Base-by-base conservation (phyloP, 2,113 vertebrate genomes). In the Cynopterus brachyotis region DNA sequence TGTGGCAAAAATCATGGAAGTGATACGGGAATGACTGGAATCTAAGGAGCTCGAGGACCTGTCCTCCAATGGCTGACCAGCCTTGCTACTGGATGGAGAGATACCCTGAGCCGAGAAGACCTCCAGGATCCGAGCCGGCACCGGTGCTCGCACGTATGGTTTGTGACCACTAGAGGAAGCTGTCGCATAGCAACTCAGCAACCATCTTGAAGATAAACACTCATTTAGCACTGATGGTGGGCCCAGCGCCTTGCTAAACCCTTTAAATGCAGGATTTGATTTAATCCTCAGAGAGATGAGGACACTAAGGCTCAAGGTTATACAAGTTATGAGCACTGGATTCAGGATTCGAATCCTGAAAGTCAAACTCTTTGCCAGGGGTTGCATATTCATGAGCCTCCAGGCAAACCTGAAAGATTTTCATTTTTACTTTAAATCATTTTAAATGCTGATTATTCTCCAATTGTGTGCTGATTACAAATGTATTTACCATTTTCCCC, bases 101-200 rank as follows among this genome's bases (percentile, higher is more conserved):
- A 53, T 35, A 62, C 28, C 35, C 8, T 6, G 1, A 67, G 32
- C 8, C 80, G 6, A 47, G 37, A 78, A 47, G 37, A 78, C 37
- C 45, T 28, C 24, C 69, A 24, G 73, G 55, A 60, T 15, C 59
- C 75, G 57, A 19, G 32, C 20, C 32, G 10, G 4, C 20, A 1
- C 32, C 42, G 2, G 24, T 0, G 9, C 53, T 13, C 42, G 6
- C 1, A 1, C 16, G 42, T 84, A 84, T 20, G 30, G 2, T 32
- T 32, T 86, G 19, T 66, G 37, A 42, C 95, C 96, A 92, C 78
- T 50, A 89, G 94, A 89, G 62, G 57, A 67, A 11, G 82, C 45
- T 26, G 57, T 30, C 64, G 62, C 16, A 26, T 24, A 24, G n/a
- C 70, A 32, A 62, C 42, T 3, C 55, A 24, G 62, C 62, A 9